These are phyloP conservation scores for Akabosia matsudoensis DNA, from an alignment of 1,140 invertebrate genomes.

Conservation along the genomic window DNA sequence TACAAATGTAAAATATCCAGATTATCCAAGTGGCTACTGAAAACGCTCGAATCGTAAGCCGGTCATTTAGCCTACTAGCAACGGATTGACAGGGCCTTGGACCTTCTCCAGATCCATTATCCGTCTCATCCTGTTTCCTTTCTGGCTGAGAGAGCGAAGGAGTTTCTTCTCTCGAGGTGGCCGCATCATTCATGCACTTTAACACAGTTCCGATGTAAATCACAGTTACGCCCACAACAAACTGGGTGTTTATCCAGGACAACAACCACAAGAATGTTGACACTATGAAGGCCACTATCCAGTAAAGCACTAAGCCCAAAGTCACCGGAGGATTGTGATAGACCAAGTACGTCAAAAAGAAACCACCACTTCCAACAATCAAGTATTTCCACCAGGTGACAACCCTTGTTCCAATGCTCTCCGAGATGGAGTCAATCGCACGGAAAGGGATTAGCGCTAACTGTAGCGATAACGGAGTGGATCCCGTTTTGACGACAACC, in stretches of 20 bases:
- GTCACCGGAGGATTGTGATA: constrained; percentile 46
- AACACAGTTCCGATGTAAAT: constrained; percentile 22
- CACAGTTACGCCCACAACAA: constrained; percentile 37
- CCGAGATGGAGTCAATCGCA: constrained; percentile 66
- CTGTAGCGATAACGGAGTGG: constrained; percentile 64
- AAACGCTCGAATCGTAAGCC: not conserved
- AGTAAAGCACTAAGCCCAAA: constrained; percentile 28
- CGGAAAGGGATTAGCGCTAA: constrained; percentile 70
- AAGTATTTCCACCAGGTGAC: constrained; percentile 62
- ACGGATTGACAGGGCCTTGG: not conserved
- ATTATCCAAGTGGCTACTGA: not conserved
- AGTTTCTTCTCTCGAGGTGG: not conserved
- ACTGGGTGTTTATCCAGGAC: constrained; percentile 33
- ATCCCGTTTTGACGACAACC: constrained; percentile 58
- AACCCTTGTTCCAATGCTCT: constrained; percentile 64
- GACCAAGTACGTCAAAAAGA: constrained; percentile 40
- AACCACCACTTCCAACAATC: constrained; percentile 47
- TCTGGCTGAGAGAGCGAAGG: not conserved
- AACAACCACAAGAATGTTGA: constrained; percentile 19
- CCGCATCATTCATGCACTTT: not conserved
- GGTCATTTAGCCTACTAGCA: no score
- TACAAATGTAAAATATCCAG: not conserved
- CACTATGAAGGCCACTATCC: not conserved
- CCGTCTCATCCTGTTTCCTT: not conserved
- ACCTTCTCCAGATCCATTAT: not conserved